phyloP scores from a whole-genome alignment of 2,113 vertebrate species.

The Pungitius pungitius region DNA sequence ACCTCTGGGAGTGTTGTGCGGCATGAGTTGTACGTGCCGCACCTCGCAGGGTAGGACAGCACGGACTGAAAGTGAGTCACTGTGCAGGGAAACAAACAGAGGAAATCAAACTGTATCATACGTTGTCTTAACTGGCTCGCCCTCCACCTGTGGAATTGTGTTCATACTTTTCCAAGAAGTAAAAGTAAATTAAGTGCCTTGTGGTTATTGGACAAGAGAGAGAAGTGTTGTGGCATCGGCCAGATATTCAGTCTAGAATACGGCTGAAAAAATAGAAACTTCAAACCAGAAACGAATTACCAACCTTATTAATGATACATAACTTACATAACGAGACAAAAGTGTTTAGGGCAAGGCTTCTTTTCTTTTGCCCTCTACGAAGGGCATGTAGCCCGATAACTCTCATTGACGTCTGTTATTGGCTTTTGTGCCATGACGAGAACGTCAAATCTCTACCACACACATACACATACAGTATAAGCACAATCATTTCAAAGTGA shows the following conservation, averaged over 20 bases:
- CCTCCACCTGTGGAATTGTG: background rate
- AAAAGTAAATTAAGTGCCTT: background rate
- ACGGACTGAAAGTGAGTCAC: constrained; percentile 61
- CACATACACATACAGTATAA: constrained; percentile 6
- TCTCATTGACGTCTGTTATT: constrained; percentile 34
- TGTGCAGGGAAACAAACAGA: constrained; percentile 33
- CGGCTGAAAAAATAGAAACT: too few relatives aligned
- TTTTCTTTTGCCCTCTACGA: constrained; percentile 22
- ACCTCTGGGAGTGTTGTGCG: constrained; percentile 70
- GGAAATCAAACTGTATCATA: constrained; percentile 45
- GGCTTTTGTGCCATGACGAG: background rate
- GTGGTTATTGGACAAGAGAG: constrained; percentile 4
- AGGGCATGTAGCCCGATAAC: constrained; percentile 14
- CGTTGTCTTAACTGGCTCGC: constrained; percentile 34
- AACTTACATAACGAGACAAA: too few relatives aligned
- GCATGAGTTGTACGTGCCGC: constrained; percentile 64
- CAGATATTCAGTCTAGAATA: background rate
- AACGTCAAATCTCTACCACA: constrained; percentile 11
- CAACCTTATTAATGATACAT: background rate
- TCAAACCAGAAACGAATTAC: background rate
- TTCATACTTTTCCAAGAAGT: constrained; percentile 22
- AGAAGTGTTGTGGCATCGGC: constrained; percentile 4
- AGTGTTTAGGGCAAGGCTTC: too few relatives aligned
- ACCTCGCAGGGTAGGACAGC: constrained; percentile 65
- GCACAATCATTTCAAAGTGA: constrained; percentile 22